Evolutionary conservation across 1,140 invertebrate species (phyloP).

Genomic region (Thaumetopoea pityocampa): DNA sequence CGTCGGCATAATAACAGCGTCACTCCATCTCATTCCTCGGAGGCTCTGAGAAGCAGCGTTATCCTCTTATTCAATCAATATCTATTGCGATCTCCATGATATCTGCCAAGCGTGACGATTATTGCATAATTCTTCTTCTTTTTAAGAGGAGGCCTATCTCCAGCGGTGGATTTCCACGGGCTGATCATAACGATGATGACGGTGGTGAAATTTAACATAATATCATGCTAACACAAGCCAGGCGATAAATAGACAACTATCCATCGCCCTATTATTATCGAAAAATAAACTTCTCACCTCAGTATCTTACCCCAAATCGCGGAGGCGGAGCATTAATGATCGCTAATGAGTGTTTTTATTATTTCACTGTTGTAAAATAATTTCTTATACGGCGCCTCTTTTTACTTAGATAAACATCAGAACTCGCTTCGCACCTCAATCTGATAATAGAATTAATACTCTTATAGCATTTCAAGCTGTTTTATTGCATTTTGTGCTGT

Average conservation of each 20-base stretch:
- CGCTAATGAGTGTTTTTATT: conserved; percentile 74
- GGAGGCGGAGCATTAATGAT: conserved; percentile 65
- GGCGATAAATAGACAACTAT: conserved; percentile 43
- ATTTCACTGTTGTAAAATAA: conserved; percentile 73
- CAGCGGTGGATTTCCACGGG: too few species aligned
- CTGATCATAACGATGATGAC: too few species aligned
- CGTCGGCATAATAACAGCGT: too few species aligned
- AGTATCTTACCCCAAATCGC: conserved; percentile 60
- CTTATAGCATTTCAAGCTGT: conserved; percentile 67
- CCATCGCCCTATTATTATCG: conserved; percentile 48
- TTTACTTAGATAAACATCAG: conserved; percentile 75
- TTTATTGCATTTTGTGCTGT: conserved; percentile 70
- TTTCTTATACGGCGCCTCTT: conserved; percentile 69
- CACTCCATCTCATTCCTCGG: too few species aligned
- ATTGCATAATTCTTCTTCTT: too few species aligned
- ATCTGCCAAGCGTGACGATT: too few species aligned
- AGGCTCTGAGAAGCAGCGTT: too few species aligned
- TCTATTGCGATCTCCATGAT: too few species aligned
- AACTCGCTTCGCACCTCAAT: conserved; percentile 73
- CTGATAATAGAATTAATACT: conserved; percentile 76
- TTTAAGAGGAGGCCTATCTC: too few species aligned
- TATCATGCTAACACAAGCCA: conserved; percentile 13
- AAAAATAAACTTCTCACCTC: conserved; percentile 54
- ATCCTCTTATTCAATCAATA: too few species aligned
- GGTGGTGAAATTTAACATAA: too few species aligned